Conservation (phyloP, 2,797 vertebrate species). For the Yasuhikotakia modesta region DNA sequence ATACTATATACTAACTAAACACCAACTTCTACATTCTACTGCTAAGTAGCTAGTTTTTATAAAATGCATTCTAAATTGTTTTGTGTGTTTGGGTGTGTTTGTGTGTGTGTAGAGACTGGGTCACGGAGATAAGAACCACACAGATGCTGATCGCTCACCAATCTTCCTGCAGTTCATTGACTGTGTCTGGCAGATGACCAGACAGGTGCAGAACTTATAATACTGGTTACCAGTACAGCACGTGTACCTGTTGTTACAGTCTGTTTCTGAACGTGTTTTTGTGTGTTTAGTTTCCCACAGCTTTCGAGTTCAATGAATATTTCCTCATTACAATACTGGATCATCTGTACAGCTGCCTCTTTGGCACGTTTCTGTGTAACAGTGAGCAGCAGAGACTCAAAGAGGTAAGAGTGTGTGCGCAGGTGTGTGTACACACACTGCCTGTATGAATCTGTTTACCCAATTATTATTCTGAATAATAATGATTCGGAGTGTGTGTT, state of each 20-base stretch:
- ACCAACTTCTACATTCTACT: no score
- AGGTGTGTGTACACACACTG: neutral
- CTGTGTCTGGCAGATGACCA: conserved; percentile 98
- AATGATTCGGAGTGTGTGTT: no score
- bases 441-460: no score
- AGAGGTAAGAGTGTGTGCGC: conserved; percentile 79
- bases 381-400: conserved; percentile 91
- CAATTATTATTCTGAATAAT: no score
- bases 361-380: conserved; percentile 95
- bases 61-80: no score
- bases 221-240: conserved; percentile 4
- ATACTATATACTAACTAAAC: no score
- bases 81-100: neutral
- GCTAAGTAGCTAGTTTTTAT: no score
- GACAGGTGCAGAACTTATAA: conserved; percentile 79
- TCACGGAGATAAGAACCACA: conserved; percentile 95
- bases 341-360: conserved; percentile 95
- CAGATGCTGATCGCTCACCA: conserved; percentile 92
- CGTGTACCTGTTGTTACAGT: neutral
- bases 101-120: conserved; percentile 84
- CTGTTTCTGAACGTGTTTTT: conserved; percentile 13
- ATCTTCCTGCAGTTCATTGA: conserved; percentile 97
- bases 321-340: conserved; percentile 95
- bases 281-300: conserved; percentile 88
- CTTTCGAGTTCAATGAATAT: conserved; percentile 96